phyloP scores from a whole-genome alignment of 2,797 vertebrate species.

The Linurgus olivaceus region DNA sequence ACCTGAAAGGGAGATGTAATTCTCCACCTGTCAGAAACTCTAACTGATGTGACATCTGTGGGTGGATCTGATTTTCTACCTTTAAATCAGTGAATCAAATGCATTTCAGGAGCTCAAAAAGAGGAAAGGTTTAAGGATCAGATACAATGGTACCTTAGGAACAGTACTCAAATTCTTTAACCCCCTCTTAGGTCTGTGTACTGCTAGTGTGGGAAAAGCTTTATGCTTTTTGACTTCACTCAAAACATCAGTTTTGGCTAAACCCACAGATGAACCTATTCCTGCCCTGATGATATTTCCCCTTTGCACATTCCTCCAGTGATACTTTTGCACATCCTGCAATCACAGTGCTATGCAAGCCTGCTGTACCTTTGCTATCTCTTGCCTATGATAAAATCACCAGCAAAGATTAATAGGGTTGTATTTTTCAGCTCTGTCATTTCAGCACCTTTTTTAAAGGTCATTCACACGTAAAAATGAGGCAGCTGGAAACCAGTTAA shows the following conservation, averaged over 20 bases:
- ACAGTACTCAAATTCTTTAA: not conserved
- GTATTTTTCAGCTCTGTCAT: conserved; percentile 46
- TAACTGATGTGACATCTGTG: not conserved
- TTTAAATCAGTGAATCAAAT: not conserved
- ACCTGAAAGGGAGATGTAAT: not conserved
- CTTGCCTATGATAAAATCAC: not conserved
- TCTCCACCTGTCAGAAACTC: not conserved
- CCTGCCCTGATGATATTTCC: not conserved
- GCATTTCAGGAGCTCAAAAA: not conserved
- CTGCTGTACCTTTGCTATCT: not conserved
- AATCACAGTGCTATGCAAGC: not conserved
- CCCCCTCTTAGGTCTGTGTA: not conserved
- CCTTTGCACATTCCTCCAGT: not conserved
- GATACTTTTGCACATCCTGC: not conserved
- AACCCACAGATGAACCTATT: not conserved
- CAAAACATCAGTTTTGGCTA: not conserved
- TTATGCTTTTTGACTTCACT: not conserved
- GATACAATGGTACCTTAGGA: not conserved
- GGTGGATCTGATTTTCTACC: not conserved
- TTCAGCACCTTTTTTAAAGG: conserved; percentile 34
- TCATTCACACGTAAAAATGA: not conserved
- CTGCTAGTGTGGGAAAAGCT: not conserved
- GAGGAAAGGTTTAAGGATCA: not conserved
- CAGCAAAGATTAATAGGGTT: not conserved
- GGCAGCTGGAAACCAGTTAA: conserved; percentile 26